Conservation (phyloP, 2,113 vertebrate genomes). For the Bucco capensis region DNA sequence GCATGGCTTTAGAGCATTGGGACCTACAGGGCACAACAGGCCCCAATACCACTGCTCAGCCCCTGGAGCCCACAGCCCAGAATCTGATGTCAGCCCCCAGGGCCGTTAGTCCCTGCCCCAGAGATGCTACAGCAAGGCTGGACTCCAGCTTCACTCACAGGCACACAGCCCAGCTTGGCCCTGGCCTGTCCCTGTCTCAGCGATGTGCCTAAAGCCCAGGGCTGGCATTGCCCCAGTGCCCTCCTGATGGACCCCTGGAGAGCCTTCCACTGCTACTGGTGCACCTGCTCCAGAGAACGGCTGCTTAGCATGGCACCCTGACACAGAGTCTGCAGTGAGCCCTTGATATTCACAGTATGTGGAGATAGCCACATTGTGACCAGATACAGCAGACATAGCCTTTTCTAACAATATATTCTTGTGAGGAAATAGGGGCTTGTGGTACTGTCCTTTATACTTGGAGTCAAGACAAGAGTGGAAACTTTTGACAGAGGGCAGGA, state of each 20-base stretch:
- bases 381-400: background rate
- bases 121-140: rapidly evolving
- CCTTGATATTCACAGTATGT: background rate
- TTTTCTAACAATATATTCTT: background rate
- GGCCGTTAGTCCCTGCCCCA: background rate
- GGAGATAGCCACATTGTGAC: background rate
- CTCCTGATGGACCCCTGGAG: background rate
- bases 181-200: rapidly evolving
- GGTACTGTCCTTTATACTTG: background rate
- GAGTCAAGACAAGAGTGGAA: background rate
- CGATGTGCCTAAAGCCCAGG: rapidly evolving
- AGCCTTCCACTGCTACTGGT: rapidly evolving
- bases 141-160: background rate
- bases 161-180: background rate
- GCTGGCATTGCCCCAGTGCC: background rate
- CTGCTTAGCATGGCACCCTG: rapidly evolving
- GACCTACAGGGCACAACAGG: background rate
- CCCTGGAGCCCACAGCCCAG: background rate
- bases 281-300: background rate
- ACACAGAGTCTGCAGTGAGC: background rate
- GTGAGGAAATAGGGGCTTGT: background rate
- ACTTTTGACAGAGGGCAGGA: background rate
- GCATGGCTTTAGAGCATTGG: background rate
- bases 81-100: no score
- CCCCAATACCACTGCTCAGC: no score